Conservation (phyloP, 1,140 invertebrate species). For the Ridgeia piscesae region DNA sequence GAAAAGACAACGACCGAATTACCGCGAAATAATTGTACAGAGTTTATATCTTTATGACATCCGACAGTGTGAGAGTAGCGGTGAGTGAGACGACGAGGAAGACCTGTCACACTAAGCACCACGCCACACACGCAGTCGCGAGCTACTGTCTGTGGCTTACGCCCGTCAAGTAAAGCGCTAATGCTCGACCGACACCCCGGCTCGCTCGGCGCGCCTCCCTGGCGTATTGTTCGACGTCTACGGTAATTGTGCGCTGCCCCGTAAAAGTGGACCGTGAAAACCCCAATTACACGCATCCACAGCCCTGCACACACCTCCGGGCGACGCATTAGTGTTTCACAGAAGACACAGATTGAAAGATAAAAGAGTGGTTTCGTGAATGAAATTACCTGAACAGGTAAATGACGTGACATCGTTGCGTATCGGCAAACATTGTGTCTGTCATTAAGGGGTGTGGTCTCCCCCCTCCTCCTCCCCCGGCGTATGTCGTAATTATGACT, state of each 20-base stretch:
- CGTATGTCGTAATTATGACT: neutral
- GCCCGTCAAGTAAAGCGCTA: neutral
- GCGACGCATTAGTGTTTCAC: neutral
- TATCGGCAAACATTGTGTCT: neutral
- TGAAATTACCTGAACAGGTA: neutral
- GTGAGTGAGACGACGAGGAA: neutral
- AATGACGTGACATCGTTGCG: neutral
- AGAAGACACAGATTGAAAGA: neutral
- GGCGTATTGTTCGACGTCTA: neutral
- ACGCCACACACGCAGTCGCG: neutral
- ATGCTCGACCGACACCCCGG: neutral
- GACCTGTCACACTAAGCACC: neutral
- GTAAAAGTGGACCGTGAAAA: neutral
- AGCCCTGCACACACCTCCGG: neutral
- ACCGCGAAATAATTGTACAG: neutral
- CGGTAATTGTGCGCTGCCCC: neutral
- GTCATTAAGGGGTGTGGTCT: neutral
- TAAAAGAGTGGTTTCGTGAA: neutral
- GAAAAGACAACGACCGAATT: neutral
- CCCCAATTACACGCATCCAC: neutral
- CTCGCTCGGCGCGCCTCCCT: neutral
- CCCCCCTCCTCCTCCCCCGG: neutral
- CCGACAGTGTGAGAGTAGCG: neutral
- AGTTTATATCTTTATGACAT: neutral
- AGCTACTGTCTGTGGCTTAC: neutral